These are phyloP conservation scores for Pachliopta kotzebuea DNA, from an alignment of 2,888 invertebrate species.

Conservation along the genomic window DNA sequence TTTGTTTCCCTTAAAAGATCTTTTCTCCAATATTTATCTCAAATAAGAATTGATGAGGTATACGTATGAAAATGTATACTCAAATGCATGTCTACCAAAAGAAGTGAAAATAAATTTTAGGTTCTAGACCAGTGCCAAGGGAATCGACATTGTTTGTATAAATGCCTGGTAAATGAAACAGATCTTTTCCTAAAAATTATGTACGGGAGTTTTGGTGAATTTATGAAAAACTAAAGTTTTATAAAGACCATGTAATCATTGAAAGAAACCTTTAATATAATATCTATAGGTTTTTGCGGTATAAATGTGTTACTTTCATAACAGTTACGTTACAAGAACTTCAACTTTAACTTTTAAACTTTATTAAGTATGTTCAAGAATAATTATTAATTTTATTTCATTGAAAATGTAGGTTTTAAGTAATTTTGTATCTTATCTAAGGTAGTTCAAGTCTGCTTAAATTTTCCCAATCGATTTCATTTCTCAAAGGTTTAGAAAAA, in stretches of 20 bases:
- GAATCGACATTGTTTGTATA: slow-evolving; percentile 39
- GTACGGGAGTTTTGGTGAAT: neutral
- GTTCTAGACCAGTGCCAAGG: slow-evolving; percentile 50
- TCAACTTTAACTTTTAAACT: no score
- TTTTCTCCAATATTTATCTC: slow-evolving; percentile 3
- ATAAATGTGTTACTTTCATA: neutral
- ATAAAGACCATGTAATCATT: neutral
- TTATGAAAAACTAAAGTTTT: neutral
- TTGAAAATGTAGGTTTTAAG: no score
- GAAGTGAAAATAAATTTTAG: slow-evolving; percentile 48
- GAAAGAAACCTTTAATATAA: neutral
- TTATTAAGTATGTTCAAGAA: no score
- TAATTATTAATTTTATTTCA: no score
- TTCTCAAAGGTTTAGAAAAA: no score
- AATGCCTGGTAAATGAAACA: slow-evolving; percentile 45
- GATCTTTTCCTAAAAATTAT: slow-evolving; percentile 8
- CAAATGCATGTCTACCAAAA: slow-evolving; percentile 35
- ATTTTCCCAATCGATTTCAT: no score
- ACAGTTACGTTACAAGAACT: no score
- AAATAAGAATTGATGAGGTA: neutral
- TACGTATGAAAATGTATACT: slow-evolving; percentile 28
- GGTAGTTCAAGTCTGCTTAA: no score
- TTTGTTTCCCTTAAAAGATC: neutral
- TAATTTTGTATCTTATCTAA: no score
- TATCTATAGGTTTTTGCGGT: neutral